These are phyloP conservation scores for Paracentrotus lividus DNA, from an alignment of 53 echinoderm and acorn worm species.

Conservation along the genomic window DNA sequence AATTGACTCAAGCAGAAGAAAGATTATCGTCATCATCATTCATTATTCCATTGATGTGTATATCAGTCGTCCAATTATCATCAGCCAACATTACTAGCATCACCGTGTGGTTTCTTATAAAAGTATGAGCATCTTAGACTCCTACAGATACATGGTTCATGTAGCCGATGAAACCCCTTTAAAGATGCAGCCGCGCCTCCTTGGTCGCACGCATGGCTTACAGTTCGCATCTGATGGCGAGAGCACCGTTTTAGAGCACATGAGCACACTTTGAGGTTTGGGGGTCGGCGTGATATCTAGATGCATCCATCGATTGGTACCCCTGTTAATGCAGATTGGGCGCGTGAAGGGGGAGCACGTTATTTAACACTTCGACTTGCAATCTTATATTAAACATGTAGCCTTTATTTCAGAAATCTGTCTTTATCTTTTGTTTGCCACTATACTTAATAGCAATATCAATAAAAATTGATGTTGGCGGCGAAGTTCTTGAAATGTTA, in stretches of 20 bases:
- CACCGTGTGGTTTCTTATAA: neutral
- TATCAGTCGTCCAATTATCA: no score
- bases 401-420: slow-evolving; percentile 20
- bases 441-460: neutral
- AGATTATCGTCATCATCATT: neutral
- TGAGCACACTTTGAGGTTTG: neutral
- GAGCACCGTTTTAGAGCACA: neutral
- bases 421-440: neutral
- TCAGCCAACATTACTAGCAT: neutral
- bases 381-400: slow-evolving; percentile 18
- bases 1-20: no score
- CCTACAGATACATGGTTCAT: neutral
- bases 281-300: neutral
- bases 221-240: neutral
- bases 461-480: neutral
- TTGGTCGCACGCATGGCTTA: neutral
- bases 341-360: neutral
- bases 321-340: slow-evolving; percentile 32
- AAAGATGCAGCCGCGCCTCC: neutral
- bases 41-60: no score
- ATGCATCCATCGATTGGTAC: slow-evolving; percentile 30
- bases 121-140: neutral
- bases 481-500: no score
- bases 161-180: neutral
- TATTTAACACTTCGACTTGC: slow-evolving; percentile 35